These are phyloP conservation scores for Punctoribates punctum DNA, from an alignment of 2,888 invertebrate species.

Conservation along the genomic window DNA sequence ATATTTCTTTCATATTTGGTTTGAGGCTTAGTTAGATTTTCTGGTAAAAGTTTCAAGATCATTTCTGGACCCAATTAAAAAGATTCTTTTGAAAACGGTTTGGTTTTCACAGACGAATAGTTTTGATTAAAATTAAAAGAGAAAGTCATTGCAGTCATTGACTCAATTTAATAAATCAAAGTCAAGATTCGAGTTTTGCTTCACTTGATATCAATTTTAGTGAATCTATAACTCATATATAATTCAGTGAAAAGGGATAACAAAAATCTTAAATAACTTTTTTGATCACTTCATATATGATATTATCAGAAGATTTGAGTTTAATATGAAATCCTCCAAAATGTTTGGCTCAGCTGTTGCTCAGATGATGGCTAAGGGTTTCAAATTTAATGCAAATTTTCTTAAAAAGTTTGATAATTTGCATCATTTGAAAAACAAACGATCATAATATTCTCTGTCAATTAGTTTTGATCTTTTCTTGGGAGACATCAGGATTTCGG, in stretches of 20 bases:
- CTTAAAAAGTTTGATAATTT: not conserved
- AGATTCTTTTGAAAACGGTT: too few species aligned
- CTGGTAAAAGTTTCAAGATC: too few species aligned
- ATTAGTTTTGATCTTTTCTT: not conserved
- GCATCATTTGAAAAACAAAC: not conserved
- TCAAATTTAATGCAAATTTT: not conserved
- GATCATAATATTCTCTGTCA: not conserved
- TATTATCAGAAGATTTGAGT: not conserved
- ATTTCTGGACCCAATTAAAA: too few species aligned
- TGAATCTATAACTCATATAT: conserved; percentile 4
- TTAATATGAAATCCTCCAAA: not conserved
- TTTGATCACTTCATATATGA: not conserved
- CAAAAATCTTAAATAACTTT: not conserved
- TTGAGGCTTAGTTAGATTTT: too few species aligned
- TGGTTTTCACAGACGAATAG: too few species aligned
- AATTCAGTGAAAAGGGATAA: not conserved
- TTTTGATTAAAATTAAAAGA: too few species aligned
- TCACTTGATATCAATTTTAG: not conserved
- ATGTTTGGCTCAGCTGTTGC: conserved; percentile 8
- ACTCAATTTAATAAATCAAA: conserved; percentile 3
- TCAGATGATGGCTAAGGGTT: not conserved
- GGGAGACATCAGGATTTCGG: not conserved
- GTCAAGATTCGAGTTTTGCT: not conserved
- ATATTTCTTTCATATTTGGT: too few species aligned
- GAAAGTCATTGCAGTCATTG: too few species aligned